phyloP scores from a whole-genome alignment of 2,888 invertebrate genomes.

The Pollenia amentaria region DNA sequence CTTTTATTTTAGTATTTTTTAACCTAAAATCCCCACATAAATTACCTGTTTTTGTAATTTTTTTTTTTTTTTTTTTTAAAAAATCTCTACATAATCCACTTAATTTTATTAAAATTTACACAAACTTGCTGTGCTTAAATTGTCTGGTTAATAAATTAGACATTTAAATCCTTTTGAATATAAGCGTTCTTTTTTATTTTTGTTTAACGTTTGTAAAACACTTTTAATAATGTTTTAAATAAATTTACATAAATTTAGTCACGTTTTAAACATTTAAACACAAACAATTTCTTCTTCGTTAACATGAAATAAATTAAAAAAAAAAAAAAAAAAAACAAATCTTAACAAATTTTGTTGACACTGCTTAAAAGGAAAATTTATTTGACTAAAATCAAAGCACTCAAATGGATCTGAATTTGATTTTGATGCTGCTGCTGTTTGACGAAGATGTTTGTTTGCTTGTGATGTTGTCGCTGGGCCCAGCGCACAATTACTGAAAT shows the following conservation, averaged over 20 bases:
- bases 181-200: neutral
- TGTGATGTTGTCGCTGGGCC: conserved; percentile 80
- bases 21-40: neutral
- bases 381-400: conserved; percentile 65
- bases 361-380: conserved; percentile 58
- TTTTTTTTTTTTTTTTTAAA: conserved; percentile 3
- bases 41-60: neutral
- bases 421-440: conserved; percentile 30
- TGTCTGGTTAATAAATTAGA: conserved; percentile 53
- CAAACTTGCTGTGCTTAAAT: conserved; percentile 1
- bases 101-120: conserved; percentile 28
- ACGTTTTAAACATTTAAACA: conserved; percentile 81
- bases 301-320: conserved; percentile 22
- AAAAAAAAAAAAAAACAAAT: conserved; percentile 1
- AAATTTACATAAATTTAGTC: conserved; percentile 80
- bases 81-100: conserved; percentile 45
- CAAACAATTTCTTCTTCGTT: conserved; percentile 19
- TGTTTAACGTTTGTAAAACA: conserved; percentile 11
- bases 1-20: too few relatives aligned
- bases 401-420: conserved; percentile 23
- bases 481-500: conserved; percentile 81
- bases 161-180: conserved; percentile 58
- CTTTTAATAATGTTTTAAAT: conserved; percentile 48
- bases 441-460: conserved; percentile 45
- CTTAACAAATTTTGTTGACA: conserved; percentile 32